Base-by-base conservation (phyloP, 2,888 invertebrate species). In the Unio pictorum region DNA sequence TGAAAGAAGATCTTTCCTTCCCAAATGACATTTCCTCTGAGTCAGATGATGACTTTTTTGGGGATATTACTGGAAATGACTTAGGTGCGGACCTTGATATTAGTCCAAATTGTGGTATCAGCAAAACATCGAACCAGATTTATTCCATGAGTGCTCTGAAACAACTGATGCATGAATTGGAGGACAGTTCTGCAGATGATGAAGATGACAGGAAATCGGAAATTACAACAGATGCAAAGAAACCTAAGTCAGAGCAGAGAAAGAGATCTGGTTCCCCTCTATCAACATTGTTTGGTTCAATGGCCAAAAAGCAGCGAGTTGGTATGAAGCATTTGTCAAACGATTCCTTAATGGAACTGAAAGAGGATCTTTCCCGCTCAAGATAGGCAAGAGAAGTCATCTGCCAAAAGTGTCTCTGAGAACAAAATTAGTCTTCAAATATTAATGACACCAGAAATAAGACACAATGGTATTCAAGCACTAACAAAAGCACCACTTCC, bases 91-190 rank as follows among this genome's bases (percentile, higher is more conserved):
- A 62, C 5, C 17, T 34, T 68, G 34, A 57, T 15, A 17, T 26
- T 61, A 73, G 67, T 58, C 72, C 74, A 0, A 64, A 64, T 28
- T 65, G 68, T 4, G 64, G 66, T 26, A 67, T 61, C 26, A 77
- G 75, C 59, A 73, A 69, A 23, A 73, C 67, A n/a, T 74, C 77
- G 23, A 72, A 74, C 15, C 77, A 72, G 30, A 56, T 45, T 45
- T 45, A 55, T 45, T 62, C 66, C 18, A 73, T 71, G 54, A 77
- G 74, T 69, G 73, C 74, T 34, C 62, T 77, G 11, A 73, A 73
- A 30, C 68, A 69, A n/a, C 58, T 76, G 57, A 76, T 76, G 59
- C 75, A 73, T 30, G 74, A 75, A 26, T 63, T 72, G 55, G 67
- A 66, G 11, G 73, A 72, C 3, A 75, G 78, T 55, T 45, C 45